A percentile compares a stretch with the other conserved stretches of the same genome.
phyloP scores from a whole-genome alignment of 2,888 invertebrate species.

The Euphydryas editha region DNA sequence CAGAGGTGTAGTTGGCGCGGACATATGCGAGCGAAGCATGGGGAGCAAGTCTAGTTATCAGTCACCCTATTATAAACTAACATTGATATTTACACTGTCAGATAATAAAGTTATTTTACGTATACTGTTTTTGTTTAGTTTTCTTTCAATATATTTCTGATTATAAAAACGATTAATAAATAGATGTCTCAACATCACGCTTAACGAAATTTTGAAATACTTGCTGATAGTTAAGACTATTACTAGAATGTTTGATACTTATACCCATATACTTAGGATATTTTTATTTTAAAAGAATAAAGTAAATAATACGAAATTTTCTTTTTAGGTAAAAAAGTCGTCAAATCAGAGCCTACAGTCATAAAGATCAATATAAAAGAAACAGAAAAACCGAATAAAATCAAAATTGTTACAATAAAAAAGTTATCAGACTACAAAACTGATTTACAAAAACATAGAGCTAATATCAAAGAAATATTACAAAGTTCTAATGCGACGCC shows the following conservation, averaged over 20 bases:
- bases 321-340: constrained; percentile 42
- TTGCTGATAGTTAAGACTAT: no score
- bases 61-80: no score
- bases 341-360: constrained; percentile 17
- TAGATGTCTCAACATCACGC: not conserved
- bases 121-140: not conserved
- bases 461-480: constrained; percentile 46
- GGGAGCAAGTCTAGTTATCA: constrained; percentile 46
- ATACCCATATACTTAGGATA: not conserved
- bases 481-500: constrained; percentile 55
- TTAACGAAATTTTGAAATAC: no score
- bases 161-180: not conserved
- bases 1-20: constrained; percentile 51
- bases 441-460: constrained; percentile 43
- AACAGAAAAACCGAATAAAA: constrained; percentile 24
- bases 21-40: constrained; percentile 56
- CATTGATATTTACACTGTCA: no score
- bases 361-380: constrained; percentile 25
- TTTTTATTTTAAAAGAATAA: constrained; percentile 1
- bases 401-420: constrained; percentile 27
- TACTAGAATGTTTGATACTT: not conserved
- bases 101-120: constrained; percentile 23
- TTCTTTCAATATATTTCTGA: not conserved
- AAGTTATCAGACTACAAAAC: constrained; percentile 34
- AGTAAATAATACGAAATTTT: constrained; percentile 35